Conservation (phyloP, 2,888 invertebrate genomes). For the Acleris literana region DNA sequence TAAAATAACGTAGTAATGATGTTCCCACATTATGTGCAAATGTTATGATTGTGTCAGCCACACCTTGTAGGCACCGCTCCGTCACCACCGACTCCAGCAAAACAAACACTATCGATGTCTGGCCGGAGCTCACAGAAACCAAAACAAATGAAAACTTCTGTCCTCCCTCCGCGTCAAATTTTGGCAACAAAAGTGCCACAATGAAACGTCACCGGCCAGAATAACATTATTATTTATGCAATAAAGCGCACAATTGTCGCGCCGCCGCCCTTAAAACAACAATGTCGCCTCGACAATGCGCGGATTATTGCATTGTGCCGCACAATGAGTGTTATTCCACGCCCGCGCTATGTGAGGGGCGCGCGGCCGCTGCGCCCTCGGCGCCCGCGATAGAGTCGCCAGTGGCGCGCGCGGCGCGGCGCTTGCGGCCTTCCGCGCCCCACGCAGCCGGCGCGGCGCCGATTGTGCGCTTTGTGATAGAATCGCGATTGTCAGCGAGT, state of each 20-base stretch:
- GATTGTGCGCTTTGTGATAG: constrained; percentile 81
- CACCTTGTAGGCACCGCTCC: too few species aligned
- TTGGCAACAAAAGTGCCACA: constrained; percentile 66
- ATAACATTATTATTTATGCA: constrained; percentile 83
- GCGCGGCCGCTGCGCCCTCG: constrained; percentile 26
- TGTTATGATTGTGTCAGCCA: too few species aligned
- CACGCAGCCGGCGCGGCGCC: constrained; percentile 67
- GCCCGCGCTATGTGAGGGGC: constrained; percentile 57
- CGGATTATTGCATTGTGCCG: constrained; percentile 84
- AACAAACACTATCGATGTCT: neutral
- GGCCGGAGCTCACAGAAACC: neutral
- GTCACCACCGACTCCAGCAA: too few species aligned
- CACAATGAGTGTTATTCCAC: constrained; percentile 72
- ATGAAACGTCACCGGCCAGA: constrained; percentile 72
- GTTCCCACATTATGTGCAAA: too few species aligned
- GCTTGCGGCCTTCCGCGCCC: constrained; percentile 58
- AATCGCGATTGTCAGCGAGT: constrained; percentile 83
- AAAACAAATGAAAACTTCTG: constrained; percentile 26
- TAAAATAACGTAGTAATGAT: too few species aligned
- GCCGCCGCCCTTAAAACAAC: constrained; percentile 82
- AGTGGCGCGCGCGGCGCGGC: constrained; percentile 40
- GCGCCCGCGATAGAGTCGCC: constrained; percentile 41
- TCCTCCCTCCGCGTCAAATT: constrained; percentile 49
- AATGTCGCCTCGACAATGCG: constrained; percentile 82
- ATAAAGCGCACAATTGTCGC: constrained; percentile 82